Evolutionary conservation across 2,888 invertebrate genomes (phyloP), one percentile per base, ranked within the genome.

Genomic region (Xestia c-nigrum): DNA sequence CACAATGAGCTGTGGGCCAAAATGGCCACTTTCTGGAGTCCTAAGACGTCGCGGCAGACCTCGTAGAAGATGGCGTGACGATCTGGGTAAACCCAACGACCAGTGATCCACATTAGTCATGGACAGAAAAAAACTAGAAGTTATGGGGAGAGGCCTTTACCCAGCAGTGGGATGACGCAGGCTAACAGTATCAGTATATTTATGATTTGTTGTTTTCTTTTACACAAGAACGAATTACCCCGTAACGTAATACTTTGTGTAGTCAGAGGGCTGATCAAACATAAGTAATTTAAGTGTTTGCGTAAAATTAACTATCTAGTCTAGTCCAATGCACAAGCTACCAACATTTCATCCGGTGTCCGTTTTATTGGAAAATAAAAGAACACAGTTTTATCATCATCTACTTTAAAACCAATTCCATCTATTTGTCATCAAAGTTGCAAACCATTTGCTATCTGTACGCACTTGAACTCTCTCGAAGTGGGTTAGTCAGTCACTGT

Each of bases 401-500:
- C 3, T 55, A n/a, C 5, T 38, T 10, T 24, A 69, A 40, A 40
- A 31, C 9, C 5, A 31, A 67, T 5, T 31, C 4, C 21, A 46
- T 71, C 9, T 43, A 43, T 40, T 6, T 10, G 24, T 21, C 24
- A n/a, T 55, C 10, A 38, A 38, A 19, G 10, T 50, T 61, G 14
- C 40, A n/a, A 55, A 24, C 24, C 24, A 14, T 57, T 57, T 75
- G 50, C 31, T 50, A 57, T 66, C 52, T 38, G 52, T 43, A 46
- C 31, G 24, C 43, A 57, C 38, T 76, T 73, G 85, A 83, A 73
- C 81, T 76, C n/a, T 14, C 55, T 50, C 50, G 24, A 69, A 80
- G 47, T 57, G 47, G 68, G 59, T 76, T 64, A 73, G 50, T 70
- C 57, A 57, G 77, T 76, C 85, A 73, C 64, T 85, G 78, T 73